These are phyloP conservation scores for Watsonalla cultraria DNA, from an alignment of 2,888 invertebrate species.

Conservation along the genomic window DNA sequence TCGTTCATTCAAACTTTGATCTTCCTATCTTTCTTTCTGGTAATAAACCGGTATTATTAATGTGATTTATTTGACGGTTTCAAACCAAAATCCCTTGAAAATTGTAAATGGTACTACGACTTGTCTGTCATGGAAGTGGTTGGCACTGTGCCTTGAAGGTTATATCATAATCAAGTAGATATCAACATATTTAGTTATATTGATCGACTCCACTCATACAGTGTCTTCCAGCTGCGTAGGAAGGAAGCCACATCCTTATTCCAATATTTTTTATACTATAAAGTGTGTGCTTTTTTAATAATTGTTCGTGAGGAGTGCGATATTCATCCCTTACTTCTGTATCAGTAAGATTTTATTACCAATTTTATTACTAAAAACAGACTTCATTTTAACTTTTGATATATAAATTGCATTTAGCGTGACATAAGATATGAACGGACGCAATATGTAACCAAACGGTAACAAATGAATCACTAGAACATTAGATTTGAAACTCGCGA, in stretches of 20 bases:
- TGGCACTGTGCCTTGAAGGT: constrained; percentile 32
- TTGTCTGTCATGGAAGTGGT: constrained; percentile 28
- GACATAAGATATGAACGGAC: too few relatives aligned
- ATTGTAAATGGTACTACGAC: constrained; percentile 5
- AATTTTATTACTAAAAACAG: too few relatives aligned
- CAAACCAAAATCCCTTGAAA: constrained; percentile 1
- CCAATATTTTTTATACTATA: neutral
- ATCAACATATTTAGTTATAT: constrained; percentile 47
- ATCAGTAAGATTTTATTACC: neutral
- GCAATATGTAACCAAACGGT: neutral
- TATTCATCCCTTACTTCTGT: neutral
- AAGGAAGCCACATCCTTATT: constrained; percentile 14
- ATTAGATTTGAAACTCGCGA: constrained; percentile 21
- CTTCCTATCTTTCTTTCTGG: constrained; percentile 3
- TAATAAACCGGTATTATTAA: neutral
- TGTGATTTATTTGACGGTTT: neutral
- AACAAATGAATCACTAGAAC: neutral
- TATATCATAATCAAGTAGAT: constrained; percentile 35
- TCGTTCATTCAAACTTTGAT: neutral
- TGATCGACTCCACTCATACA: constrained; percentile 32
- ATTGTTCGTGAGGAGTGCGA: neutral
- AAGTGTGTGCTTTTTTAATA: neutral
- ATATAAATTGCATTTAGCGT: neutral
- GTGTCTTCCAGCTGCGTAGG: constrained; percentile 31
- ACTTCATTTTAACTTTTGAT: too few relatives aligned